Conservation (phyloP, 2,797 vertebrate genomes). For the Spea hammondii region DNA sequence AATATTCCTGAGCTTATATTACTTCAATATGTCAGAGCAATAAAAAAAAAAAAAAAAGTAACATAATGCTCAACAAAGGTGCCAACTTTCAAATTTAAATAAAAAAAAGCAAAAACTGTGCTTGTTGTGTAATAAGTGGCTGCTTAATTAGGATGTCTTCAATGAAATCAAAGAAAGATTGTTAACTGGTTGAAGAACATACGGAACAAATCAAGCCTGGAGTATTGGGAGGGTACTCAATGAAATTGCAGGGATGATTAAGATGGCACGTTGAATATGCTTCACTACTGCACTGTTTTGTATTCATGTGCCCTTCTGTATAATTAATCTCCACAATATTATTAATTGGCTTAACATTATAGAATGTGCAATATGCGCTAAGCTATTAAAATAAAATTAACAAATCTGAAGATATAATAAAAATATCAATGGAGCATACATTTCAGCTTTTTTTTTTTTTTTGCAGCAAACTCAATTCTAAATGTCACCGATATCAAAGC, state of each 20-base stretch:
- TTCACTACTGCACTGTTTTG: too few relatives aligned
- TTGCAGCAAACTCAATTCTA: constrained; percentile 29
- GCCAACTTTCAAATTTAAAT: neutral
- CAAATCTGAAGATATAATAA: neutral
- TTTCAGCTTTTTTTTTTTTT: constrained; percentile 2
- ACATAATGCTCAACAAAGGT: neutral
- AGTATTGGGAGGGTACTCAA: neutral
- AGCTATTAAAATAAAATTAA: too few relatives aligned
- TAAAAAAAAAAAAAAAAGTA: neutral
- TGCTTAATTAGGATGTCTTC: neutral
- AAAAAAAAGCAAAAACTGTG: neutral
- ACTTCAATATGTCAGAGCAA: neutral
- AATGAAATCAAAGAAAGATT: neutral
- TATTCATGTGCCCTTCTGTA: too few relatives aligned
- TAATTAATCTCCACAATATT: too few relatives aligned
- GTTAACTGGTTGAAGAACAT: neutral
- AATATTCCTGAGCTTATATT: neutral
- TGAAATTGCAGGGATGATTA: neutral
- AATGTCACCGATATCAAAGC: constrained; percentile 49
- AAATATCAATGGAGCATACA: constrained; percentile 22
- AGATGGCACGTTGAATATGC: too few relatives aligned
- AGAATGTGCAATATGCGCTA: too few relatives aligned
- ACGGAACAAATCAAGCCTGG: neutral
- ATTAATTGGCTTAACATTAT: too few relatives aligned
- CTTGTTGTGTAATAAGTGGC: neutral